A percentile compares a stretch with the other conserved stretches of the same genome.
These are phyloP conservation scores for Carposina sasakii DNA, from an alignment of 1,140 invertebrate species.

Conservation along the genomic window DNA sequence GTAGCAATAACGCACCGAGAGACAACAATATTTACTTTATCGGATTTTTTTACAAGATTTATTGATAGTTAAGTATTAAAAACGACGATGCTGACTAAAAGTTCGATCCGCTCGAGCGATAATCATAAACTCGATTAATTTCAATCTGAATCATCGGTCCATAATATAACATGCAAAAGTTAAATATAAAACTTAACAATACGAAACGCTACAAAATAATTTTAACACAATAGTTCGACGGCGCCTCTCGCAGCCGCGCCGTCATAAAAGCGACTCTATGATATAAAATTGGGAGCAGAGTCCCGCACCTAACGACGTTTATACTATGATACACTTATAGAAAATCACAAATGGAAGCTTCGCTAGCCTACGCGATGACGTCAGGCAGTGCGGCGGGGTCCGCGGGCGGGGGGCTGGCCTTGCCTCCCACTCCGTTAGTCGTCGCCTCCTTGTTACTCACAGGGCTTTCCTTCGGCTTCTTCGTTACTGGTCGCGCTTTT, in stretches of 20 bases:
- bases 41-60: no score
- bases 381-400: constrained; percentile 65
- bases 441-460: constrained; percentile 30
- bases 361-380: constrained; percentile 55
- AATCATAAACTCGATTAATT: no score
- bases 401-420: constrained; percentile 48
- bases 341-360: constrained; percentile 69
- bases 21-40: no score
- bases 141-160: no score
- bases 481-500: constrained; percentile 17
- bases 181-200: no score
- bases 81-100: no score
- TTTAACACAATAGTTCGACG: no score
- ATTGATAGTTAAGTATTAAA: no score
- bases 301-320: constrained; percentile 64
- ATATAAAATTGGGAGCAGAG: constrained; percentile 59
- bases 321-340: constrained; percentile 69
- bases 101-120: no score
- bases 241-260: constrained; percentile 1
- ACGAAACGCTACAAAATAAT: no score
- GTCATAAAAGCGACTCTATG: constrained; percentile 58
- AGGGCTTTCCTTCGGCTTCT: constrained; percentile 25
- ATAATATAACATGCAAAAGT: no score
- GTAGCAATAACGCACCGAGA: no score
- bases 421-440: constrained; percentile 36